Evolutionary conservation across 2,888 invertebrate genomes (phyloP).

Genomic region (Lycophotia porphyrea): DNA sequence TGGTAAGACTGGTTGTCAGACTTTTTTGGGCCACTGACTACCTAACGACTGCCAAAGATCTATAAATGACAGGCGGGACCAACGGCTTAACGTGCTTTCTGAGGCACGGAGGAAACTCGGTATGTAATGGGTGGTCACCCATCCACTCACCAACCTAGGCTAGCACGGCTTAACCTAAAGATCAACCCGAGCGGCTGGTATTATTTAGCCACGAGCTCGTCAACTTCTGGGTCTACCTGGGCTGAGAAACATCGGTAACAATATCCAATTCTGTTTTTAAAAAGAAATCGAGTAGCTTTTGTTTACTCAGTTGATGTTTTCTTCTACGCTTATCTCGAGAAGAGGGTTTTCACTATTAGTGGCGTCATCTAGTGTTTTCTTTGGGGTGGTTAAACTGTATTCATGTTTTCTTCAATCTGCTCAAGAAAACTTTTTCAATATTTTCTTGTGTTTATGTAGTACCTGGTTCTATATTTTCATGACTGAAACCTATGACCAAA

Average conservation of each 20-base stretch:
- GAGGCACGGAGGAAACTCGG: too few relatives aligned
- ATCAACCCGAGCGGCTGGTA: too few relatives aligned
- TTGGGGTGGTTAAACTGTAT: not conserved
- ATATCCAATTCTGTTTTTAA: not conserved
- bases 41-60: too few relatives aligned
- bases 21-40: too few relatives aligned
- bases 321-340: not conserved
- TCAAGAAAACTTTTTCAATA: not conserved
- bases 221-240: not conserved
- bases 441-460: not conserved
- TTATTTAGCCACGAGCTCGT: too few relatives aligned
- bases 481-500: not conserved
- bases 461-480: not conserved
- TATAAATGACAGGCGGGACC: too few relatives aligned
- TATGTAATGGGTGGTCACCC: too few relatives aligned
- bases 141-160: too few relatives aligned
- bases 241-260: not conserved
- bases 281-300: not conserved
- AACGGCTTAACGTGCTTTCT: too few relatives aligned
- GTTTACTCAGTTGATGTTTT: not conserved
- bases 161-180: too few relatives aligned
- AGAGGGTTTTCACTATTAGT: not conserved
- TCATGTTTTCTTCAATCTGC: not conserved
- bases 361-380: constrained; percentile 12
- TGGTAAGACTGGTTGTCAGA: too few relatives aligned